These are phyloP conservation scores for Mechanitis mazaeus DNA, from an alignment of 2,888 invertebrate species.

Conservation along the genomic window DNA sequence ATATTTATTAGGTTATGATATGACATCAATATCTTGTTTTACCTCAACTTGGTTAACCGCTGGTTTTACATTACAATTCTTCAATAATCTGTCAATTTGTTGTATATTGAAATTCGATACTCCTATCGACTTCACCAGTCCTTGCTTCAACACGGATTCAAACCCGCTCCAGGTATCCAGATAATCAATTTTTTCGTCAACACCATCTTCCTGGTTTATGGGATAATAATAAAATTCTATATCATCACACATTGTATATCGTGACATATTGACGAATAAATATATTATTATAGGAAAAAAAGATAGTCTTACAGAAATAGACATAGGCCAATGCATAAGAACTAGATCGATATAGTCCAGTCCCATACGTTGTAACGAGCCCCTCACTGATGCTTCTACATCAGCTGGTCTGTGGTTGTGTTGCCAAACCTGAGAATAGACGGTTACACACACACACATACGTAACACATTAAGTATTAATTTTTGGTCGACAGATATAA, in stretches of 20 bases:
- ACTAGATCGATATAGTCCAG: slow-evolving; percentile 56
- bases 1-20: no score
- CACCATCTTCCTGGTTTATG: slow-evolving; percentile 49
- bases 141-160: slow-evolving; percentile 81
- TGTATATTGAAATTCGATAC: slow-evolving; percentile 87
- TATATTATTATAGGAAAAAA: slow-evolving; percentile 2
- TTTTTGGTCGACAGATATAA: no score
- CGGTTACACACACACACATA: neutral
- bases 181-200: slow-evolving; percentile 81
- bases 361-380: slow-evolving; percentile 47
- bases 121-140: slow-evolving; percentile 83
- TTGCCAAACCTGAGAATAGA: slow-evolving; percentile 55
- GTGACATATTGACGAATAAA: no score
- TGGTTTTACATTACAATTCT: slow-evolving; percentile 77
- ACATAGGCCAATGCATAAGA: slow-evolving; percentile 66
- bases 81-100: slow-evolving; percentile 81
- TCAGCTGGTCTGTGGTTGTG: slow-evolving; percentile 52
- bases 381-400: slow-evolving; percentile 52
- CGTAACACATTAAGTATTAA: no score
- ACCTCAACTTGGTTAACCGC: slow-evolving; percentile 76
- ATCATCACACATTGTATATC: no score
- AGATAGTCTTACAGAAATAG: slow-evolving; percentile 48
- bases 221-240: no score
- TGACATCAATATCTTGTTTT: slow-evolving; percentile 9
- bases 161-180: slow-evolving; percentile 85